These are phyloP conservation scores for Oncorhynchus masou DNA, from an alignment of 2,113 vertebrate species.

Conservation along the genomic window DNA sequence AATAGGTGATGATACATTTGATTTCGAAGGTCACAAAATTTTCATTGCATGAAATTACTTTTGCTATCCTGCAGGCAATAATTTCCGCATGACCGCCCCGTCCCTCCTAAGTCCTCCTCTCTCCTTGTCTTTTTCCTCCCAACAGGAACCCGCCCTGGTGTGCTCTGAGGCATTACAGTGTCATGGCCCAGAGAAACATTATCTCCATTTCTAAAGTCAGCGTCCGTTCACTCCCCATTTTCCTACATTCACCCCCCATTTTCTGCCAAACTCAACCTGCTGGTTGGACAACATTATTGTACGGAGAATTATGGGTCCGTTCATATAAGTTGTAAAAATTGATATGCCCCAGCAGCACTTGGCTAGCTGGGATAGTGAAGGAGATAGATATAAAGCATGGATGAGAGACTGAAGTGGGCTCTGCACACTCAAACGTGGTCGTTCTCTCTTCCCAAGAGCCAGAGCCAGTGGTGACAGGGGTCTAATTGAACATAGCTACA, in stretches of 20 bases:
- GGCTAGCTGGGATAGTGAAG: no score
- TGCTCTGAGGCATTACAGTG: conserved; percentile 7
- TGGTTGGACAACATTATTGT: conserved; percentile 2
- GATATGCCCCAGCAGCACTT: background rate
- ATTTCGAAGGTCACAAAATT: conserved; percentile 5
- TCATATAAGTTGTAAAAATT: background rate
- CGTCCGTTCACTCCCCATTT: background rate
- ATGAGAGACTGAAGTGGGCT: background rate
- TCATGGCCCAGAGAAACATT: conserved; percentile 1
- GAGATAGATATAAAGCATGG: background rate
- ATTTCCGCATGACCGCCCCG: background rate
- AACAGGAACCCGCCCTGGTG: background rate
- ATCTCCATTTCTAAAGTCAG: conserved; percentile 3
- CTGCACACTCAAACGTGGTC: background rate
- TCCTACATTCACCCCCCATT: background rate
- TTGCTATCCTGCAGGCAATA: conserved; percentile 1
- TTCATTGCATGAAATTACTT: conserved; percentile 12
- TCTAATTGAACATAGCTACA: conserved; percentile 5
- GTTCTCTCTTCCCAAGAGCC: background rate
- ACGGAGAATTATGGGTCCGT: background rate
- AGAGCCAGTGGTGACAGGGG: background rate
- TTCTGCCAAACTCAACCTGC: background rate
- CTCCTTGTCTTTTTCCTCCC: background rate
- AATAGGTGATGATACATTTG: background rate
- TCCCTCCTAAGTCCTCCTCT: background rate